These are phyloP conservation scores for Bungarus multicinctus DNA, from an alignment of 2,113 vertebrate species.

Conservation along the genomic window DNA sequence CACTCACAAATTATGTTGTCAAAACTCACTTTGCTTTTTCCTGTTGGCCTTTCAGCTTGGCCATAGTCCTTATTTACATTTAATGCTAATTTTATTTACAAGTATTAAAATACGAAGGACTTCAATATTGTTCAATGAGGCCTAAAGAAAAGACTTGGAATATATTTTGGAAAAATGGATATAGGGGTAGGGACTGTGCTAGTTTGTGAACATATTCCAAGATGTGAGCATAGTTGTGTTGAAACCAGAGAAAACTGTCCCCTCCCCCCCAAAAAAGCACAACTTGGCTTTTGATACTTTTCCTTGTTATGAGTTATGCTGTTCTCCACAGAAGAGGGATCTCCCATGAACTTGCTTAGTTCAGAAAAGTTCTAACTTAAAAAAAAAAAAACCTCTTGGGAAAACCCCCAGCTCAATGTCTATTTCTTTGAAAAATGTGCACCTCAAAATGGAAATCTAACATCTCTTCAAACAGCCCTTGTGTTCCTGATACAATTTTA, in stretches of 20 bases:
- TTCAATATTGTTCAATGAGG: neutral
- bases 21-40: neutral
- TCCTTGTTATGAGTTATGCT: neutral
- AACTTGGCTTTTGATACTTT: neutral
- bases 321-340: neutral
- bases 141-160: neutral
- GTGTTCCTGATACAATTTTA: neutral
- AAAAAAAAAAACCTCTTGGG: neutral
- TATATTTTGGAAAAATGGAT: neutral
- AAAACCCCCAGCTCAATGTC: neutral
- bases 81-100: neutral
- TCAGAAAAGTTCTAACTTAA: conserved; percentile 8
- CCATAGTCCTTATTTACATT: neutral
- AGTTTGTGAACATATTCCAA: neutral
- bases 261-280: too few species aligned
- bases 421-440: neutral
- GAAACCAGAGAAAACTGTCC: neutral
- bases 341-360: neutral
- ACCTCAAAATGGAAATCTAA: conserved; percentile 8
- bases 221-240: neutral
- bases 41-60: neutral
- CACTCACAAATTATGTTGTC: neutral
- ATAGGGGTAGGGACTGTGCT: neutral
- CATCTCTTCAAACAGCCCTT: neutral
- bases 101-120: neutral